These are phyloP conservation scores for Zaprionus gabonicus DNA, from an alignment of 1,140 invertebrate species.

Conservation along the genomic window DNA sequence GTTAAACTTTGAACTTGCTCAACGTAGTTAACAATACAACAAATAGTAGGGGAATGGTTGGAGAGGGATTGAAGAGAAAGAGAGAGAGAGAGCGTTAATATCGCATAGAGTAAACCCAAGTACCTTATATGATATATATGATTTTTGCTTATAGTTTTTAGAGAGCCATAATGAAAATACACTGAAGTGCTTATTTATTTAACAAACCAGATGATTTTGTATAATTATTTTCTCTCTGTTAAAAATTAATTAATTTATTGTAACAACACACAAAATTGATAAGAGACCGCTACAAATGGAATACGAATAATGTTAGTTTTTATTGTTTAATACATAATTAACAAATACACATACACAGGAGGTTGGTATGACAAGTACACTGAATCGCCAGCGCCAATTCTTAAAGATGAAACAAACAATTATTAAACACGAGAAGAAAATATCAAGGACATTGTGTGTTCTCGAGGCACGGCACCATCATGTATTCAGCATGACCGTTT, in stretches of 20 bases:
- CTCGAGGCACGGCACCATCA: conserved; percentile 26
- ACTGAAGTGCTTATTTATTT: conserved; percentile 62
- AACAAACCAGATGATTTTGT: conserved; percentile 32
- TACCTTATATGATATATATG: conserved; percentile 79
- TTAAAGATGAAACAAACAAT: conserved; percentile 3
- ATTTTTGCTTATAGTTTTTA: conserved; percentile 65
- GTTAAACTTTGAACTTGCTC: conserved; percentile 68
- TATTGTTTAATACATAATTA: conserved; percentile 32
- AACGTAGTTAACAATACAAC: conserved; percentile 65
- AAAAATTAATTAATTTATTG: conserved; percentile 41
- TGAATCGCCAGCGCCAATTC: conserved; percentile 12
- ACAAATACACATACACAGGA: neutral
- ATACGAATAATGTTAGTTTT: conserved; percentile 23
- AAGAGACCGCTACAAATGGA: conserved; percentile 26
- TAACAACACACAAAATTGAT: conserved; percentile 16
- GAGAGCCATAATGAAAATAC: conserved; percentile 42
- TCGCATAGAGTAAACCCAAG: conserved; percentile 72
- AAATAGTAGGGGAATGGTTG: conserved; percentile 29
- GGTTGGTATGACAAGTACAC: conserved; percentile 13
- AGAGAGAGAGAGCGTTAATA: conserved; percentile 37
- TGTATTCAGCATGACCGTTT: conserved; percentile 30
- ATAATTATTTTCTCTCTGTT: conserved; percentile 6
- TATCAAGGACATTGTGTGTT: conserved; percentile 30
- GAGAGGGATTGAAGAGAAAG: neutral
- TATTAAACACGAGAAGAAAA: neutral